phyloP scores from a whole-genome alignment of 1,140 invertebrate genomes.

The Aphis gossypii region DNA sequence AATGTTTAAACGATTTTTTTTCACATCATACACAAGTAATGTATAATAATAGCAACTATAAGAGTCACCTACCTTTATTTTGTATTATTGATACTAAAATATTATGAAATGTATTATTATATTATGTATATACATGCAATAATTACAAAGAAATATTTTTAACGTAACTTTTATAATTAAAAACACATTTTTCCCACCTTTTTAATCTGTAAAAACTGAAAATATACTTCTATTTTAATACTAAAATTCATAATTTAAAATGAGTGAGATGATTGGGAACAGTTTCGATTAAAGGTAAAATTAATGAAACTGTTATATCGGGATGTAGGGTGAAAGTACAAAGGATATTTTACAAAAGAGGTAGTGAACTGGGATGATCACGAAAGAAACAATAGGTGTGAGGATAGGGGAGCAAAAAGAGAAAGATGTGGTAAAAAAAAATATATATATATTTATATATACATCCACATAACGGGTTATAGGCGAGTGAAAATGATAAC shows the following conservation, averaged over 20 bases:
- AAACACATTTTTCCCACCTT: background rate
- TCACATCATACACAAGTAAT: background rate
- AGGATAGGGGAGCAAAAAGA: background rate
- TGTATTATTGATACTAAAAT: background rate
- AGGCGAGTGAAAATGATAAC: background rate
- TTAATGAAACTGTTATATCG: constrained; percentile 33
- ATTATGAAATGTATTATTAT: background rate
- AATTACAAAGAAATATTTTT: background rate
- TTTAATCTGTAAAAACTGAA: background rate
- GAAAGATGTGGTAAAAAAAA: constrained; percentile 6
- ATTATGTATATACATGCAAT: background rate
- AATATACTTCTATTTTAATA: background rate
- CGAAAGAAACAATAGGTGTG: background rate
- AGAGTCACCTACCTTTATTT: background rate
- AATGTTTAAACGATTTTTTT: background rate
- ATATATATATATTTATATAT: background rate
- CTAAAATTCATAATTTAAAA: constrained; percentile 37
- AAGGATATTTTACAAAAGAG: constrained; percentile 36
- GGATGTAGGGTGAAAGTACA: constrained; percentile 12
- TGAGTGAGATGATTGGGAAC: background rate
- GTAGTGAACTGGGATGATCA: constrained; percentile 37
- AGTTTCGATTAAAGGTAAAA: constrained; percentile 37
- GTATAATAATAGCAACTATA: background rate
- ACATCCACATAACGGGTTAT: background rate
- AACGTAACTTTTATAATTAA: constrained; percentile 38